A percentile compares a stretch with the other conserved stretches of the same genome.
Conservation (phyloP, 2,113 vertebrate genomes). For the Bos taurus region ARS-UCD2.0 NC_037333.1:32853501-32854000, state of each 20-base stretch:
- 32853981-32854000: not conserved
- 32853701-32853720: not conserved
- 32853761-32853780: not conserved
- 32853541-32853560: too few species aligned
- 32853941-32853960: not conserved
- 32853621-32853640: not conserved
- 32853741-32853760: not conserved
- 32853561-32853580: too few species aligned
- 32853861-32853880: not conserved
- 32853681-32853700: not conserved
- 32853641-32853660: not conserved
- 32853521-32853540: too few species aligned
- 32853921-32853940: not conserved
- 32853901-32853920: not conserved
- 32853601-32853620: too few species aligned
- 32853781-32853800: not conserved
- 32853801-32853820: not conserved
- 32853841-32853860: not conserved
- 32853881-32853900: not conserved
- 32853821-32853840: not conserved
- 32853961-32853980: not conserved
- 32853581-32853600: too few species aligned
- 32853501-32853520: too few species aligned
- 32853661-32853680: not conserved
- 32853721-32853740: not conserved